Base-by-base conservation (phyloP, 1,140 invertebrate species). In the Heliothis subflexa region DNA sequence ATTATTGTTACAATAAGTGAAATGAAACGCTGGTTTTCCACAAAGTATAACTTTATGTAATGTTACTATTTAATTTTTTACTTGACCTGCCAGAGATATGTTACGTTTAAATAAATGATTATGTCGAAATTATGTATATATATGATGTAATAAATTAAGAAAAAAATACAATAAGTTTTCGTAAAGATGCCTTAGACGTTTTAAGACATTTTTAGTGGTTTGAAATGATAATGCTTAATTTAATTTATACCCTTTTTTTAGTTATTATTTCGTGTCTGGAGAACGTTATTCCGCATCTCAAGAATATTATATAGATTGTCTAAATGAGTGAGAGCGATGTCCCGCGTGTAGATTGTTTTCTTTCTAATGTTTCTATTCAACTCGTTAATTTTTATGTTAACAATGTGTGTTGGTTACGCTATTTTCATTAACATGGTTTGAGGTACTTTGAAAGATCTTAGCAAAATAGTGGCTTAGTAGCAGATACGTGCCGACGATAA, bases 91-190 rank as follows among this genome's bases (percentile, higher is more conserved):
- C 89, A 88, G 87, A 91, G 77, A 89, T 85, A 90, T 92, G 89
- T 93, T 93, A 90, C 88, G 84, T 92, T 91, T 70, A 83, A 84
- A 84, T 87, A 90, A 89, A 89, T 91, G 84, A 91, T 88, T 91
- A 91, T 91, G 88, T 91, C 88, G 87, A 93, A 92, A 93, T 93
- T 93, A 92, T 94, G 91, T 94, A 94, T 94, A 93, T 93, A 93
- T 92, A 94, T 93, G 90, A 91, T 92, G 88, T 93, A 93, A 93
- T 94, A 94, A 93, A 93, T 93, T 93, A 93, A 91, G 92, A 93
- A 91, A 91, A 84, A 90, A 91, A 89, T 91, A 91, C 90, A 91
- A 86, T 93, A 93, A 92, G 89, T 91, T 93, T 92, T 93, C 89
- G 88, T 93, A 92, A 91, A 87, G 89, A 90, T 92, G 92, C 91